Conservation (phyloP, 2,113 vertebrate species). For the Phodopus roborovskii region DNA sequence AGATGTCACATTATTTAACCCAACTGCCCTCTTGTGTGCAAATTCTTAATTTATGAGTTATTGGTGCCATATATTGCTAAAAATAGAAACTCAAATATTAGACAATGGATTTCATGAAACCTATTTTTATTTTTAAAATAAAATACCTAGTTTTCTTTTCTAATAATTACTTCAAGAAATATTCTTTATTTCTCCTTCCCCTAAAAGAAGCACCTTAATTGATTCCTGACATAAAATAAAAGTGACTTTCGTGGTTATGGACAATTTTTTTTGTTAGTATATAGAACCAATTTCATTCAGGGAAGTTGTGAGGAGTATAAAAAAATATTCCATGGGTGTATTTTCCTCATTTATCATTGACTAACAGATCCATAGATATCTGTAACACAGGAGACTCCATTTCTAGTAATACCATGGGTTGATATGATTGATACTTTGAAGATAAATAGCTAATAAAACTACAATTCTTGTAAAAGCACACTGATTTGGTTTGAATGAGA, state of each 20-base stretch:
- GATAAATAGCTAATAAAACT: background rate
- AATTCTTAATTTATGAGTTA: background rate
- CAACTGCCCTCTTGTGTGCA: too few relatives aligned
- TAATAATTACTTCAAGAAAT: background rate
- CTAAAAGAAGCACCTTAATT: background rate
- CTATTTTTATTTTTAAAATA: background rate
- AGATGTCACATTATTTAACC: background rate
- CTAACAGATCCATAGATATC: background rate
- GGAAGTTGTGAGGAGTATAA: background rate
- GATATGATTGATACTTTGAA: background rate
- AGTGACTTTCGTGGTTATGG: background rate
- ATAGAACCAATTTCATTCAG: background rate
- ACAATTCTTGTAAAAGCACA: background rate
- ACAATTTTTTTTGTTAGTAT: background rate
- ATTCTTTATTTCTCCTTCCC: background rate
- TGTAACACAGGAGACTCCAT: accelerated
- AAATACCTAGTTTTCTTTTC: background rate
- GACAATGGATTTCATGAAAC: background rate
- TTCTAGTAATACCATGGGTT: accelerated
- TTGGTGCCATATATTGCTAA: background rate
- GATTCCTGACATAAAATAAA: background rate
- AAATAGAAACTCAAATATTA: background rate
- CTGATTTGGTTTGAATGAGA: background rate
- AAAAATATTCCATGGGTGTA: background rate
- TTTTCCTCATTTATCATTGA: background rate